phyloP scores from a whole-genome alignment of 2,113 vertebrate species.

The Anseranas semipalmata region DNA sequence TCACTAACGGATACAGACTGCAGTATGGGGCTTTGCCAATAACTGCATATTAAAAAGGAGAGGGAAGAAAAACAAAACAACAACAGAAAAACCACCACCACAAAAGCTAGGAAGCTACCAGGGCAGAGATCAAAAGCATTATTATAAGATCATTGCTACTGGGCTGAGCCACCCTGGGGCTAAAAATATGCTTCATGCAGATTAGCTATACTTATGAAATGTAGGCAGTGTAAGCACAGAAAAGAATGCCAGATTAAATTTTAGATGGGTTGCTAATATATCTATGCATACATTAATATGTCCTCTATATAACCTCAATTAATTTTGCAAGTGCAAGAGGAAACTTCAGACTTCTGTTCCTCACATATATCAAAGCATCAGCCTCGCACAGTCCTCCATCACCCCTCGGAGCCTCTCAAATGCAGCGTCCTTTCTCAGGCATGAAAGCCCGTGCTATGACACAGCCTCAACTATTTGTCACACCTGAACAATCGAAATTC shows the following conservation, averaged over 20 bases:
- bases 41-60: not conserved
- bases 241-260: slow-evolving; percentile 35
- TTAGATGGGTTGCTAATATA: slow-evolving; percentile 30
- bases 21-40: slow-evolving; percentile 5
- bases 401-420: not conserved
- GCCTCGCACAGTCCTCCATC: not conserved
- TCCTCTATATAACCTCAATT: slow-evolving; percentile 58
- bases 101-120: slow-evolving; percentile 3
- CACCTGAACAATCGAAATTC: not conserved
- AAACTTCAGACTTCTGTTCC: slow-evolving; percentile 1
- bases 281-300: slow-evolving; percentile 32
- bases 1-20: not conserved
- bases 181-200: slow-evolving; percentile 11
- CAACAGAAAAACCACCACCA: not conserved
- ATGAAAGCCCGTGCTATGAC: not conserved
- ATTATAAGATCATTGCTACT: not conserved
- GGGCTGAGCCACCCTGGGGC: not conserved
- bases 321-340: slow-evolving; percentile 7
- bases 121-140: slow-evolving; percentile 19
- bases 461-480: not conserved
- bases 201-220: not conserved
- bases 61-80: no score
- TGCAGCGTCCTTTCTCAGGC: not conserved
- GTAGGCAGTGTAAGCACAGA: not conserved
- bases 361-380: not conserved